Conservation (phyloP, 1,140 invertebrate species). For the Lepidotrigona ventralis region DNA sequence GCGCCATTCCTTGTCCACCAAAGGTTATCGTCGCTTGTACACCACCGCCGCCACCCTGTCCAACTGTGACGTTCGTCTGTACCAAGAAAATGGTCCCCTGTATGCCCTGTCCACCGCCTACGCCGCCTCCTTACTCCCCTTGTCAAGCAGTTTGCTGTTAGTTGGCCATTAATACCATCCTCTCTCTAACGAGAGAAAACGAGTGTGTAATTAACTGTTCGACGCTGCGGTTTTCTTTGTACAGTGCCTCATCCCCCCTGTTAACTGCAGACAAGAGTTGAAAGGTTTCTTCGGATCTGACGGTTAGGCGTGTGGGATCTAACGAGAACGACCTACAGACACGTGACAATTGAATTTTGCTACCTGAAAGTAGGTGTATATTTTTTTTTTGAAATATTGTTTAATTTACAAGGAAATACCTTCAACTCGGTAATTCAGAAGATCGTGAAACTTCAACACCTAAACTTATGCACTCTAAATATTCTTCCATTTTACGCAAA, state of each 20-base stretch:
- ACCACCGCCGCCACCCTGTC: constrained; percentile 37
- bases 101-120: constrained; percentile 59
- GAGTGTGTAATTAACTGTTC: background rate
- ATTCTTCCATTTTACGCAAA: too few relatives aligned
- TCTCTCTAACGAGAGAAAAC: background rate
- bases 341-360: too few relatives aligned
- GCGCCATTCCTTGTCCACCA: constrained; percentile 59
- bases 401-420: too few relatives aligned
- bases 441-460: too few relatives aligned
- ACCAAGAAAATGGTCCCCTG: constrained; percentile 53
- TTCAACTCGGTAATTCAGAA: too few relatives aligned
- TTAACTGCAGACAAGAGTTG: background rate
- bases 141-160: constrained; percentile 55
- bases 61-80: constrained; percentile 47
- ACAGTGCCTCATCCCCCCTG: constrained; percentile 42
- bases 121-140: constrained; percentile 48
- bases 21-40: constrained; percentile 56
- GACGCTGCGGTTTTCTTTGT: constrained; percentile 12
- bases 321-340: constrained; percentile 30
- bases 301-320: background rate
- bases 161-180: constrained; percentile 3
- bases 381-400: background rate
- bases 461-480: too few relatives aligned
- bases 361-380: background rate
- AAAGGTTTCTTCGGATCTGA: background rate